A percentile compares a stretch with the other conserved stretches of the same genome.
These are phyloP conservation scores for Petrocephalus sullivani DNA, from an alignment of 2,797 vertebrate species.

Conservation along the genomic window DNA sequence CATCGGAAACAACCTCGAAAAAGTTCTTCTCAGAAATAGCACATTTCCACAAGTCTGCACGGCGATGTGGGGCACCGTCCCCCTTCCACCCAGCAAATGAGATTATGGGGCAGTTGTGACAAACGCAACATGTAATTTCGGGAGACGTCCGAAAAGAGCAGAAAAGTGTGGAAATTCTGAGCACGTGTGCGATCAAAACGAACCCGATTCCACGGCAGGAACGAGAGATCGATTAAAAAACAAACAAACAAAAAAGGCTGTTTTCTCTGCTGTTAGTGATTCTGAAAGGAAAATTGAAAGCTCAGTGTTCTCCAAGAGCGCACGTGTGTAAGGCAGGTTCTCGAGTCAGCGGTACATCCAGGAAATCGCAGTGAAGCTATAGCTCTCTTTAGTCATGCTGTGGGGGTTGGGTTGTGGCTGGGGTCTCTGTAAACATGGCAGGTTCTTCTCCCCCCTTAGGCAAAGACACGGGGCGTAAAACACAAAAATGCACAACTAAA, in stretches of 20 bases:
- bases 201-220: conserved; percentile 40
- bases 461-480: conserved; percentile 40
- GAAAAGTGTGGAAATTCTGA: conserved; percentile 44
- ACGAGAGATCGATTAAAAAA: conserved; percentile 46
- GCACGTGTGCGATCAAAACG: conserved; percentile 41
- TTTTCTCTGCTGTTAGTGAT: conserved; percentile 38
- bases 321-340: conserved; percentile 24
- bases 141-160: conserved; percentile 49
- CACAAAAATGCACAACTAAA: conserved; percentile 47
- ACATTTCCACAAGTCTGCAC: not conserved
- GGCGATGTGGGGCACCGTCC: not conserved
- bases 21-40: not conserved
- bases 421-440: conserved; percentile 38
- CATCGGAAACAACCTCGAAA: not conserved
- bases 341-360: conserved; percentile 35
- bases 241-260: not conserved
- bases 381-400: conserved; percentile 31
- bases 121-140: conserved; percentile 54
- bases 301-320: conserved; percentile 28
- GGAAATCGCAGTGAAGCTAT: conserved; percentile 47
- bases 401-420: not conserved
- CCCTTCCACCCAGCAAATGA: conserved; percentile 28
- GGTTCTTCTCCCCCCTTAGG: conserved; percentile 40
- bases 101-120: conserved; percentile 48
- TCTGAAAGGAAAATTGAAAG: conserved; percentile 46